phyloP scores from a whole-genome alignment of 2,888 invertebrate species.

The Synergus japonicus region DNA sequence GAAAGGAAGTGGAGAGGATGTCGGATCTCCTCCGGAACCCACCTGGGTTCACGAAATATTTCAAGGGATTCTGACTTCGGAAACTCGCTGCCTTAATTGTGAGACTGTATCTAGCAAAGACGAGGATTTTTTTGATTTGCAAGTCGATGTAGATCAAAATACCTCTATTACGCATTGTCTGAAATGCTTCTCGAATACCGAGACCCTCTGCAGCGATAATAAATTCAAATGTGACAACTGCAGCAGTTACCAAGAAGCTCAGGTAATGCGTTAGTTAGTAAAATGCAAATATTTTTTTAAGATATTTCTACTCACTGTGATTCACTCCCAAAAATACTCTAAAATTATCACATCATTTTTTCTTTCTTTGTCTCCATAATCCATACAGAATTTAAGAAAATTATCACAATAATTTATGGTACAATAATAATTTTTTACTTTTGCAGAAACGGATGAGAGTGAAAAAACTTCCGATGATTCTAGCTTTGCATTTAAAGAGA shows the following conservation, averaged over 20 bases:
- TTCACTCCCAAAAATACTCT: not conserved
- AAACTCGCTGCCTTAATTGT: slow-evolving; percentile 99
- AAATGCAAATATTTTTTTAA: not conserved
- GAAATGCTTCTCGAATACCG: slow-evolving; percentile 98
- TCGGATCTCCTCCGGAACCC: slow-evolving; percentile 86
- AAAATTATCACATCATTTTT: not conserved
- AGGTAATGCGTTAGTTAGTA: slow-evolving; percentile 77
- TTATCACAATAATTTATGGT: not conserved
- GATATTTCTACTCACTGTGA: not conserved
- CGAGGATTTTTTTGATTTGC: slow-evolving; percentile 99
- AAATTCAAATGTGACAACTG: slow-evolving; percentile 99
- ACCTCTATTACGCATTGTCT: slow-evolving; percentile 99
- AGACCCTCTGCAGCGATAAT: slow-evolving; percentile 98
- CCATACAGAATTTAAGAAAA: slow-evolving; percentile 1
- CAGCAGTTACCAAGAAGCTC: slow-evolving; percentile 99
- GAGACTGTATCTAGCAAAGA: slow-evolving; percentile 99
- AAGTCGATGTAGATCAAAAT: slow-evolving; percentile 99
- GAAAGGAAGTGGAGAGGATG: slow-evolving; percentile 79
- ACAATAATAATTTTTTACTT: slow-evolving; percentile 16
- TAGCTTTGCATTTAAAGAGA: slow-evolving; percentile 97
- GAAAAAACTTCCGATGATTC: slow-evolving; percentile 97
- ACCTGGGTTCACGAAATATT: slow-evolving; percentile 99
- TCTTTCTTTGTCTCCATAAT: not conserved
- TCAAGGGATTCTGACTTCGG: slow-evolving; percentile 99
- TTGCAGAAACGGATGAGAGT: slow-evolving; percentile 94